Evolutionary conservation across 92 coral and sea anemone genomes (phyloP).

Genomic region (Phenganax stokvisi): DNA sequence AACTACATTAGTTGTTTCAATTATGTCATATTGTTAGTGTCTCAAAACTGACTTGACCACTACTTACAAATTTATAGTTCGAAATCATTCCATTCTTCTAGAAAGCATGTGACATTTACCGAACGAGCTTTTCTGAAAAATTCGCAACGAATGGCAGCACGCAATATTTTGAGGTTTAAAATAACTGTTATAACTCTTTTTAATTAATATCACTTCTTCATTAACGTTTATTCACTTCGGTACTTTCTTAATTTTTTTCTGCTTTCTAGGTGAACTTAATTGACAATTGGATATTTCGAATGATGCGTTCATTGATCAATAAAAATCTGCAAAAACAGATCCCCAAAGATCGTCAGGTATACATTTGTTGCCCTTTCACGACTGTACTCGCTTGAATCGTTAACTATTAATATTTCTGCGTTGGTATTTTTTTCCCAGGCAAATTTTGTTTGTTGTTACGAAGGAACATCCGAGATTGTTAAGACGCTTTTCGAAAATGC

Average conservation of each 20-base stretch:
- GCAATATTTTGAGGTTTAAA: conserved; percentile 20
- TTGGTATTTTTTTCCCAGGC: conserved; percentile 51
- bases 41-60: background rate
- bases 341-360: conserved; percentile 69
- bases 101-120: conserved; percentile 34
- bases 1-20: background rate
- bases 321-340: conserved; percentile 63
- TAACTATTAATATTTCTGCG: background rate
- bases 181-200: background rate
- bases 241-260: background rate
- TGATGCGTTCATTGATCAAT: conserved; percentile 63
- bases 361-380: background rate
- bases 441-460: conserved; percentile 70
- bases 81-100: background rate
- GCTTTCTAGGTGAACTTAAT: conserved; percentile 73
- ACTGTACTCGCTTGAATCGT: background rate
- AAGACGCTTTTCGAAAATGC: conserved; percentile 62
- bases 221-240: background rate
- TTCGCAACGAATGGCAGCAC: background rate
- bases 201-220: background rate
- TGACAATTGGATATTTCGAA: conserved; percentile 77
- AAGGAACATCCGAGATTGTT: conserved; percentile 55
- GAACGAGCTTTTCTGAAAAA: conserved; percentile 8
- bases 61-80: background rate
- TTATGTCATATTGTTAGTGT: background rate